A percentile compares a stretch with the other conserved stretches of the same genome.
Conservation (phyloP, 2,797 vertebrate species). For the Pseudomugil gertrudae region DNA sequence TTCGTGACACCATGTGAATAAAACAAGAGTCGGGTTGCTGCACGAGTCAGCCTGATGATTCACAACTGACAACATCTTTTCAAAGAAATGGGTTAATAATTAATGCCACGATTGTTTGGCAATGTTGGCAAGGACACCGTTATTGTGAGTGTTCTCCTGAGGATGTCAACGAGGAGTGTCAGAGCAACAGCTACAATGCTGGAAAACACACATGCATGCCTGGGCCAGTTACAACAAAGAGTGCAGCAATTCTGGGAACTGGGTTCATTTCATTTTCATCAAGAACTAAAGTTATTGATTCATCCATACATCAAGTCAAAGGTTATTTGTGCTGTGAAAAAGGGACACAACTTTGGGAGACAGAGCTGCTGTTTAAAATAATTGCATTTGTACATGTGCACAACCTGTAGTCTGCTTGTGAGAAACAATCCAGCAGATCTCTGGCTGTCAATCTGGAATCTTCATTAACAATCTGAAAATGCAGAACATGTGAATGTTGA, state of each 20-base stretch:
- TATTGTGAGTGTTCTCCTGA: constrained; percentile 28
- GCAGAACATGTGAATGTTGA: constrained; percentile 12
- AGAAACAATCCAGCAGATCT: constrained; percentile 66
- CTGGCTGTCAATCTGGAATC: constrained; percentile 54
- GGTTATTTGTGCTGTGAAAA: not conserved
- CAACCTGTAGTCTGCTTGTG: constrained; percentile 73
- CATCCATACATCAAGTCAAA: not conserved
- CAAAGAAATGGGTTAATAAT: constrained; percentile 12
- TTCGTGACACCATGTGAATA: not conserved
- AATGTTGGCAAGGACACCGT: constrained; percentile 42
- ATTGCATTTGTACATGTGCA: not conserved
- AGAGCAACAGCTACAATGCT: not conserved
- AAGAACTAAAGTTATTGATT: not conserved
- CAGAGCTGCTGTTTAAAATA: not conserved
- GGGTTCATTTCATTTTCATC: constrained; percentile 9
- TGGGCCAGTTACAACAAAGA: constrained; percentile 42
- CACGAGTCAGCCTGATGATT: not conserved
- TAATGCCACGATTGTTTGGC: constrained; percentile 16
- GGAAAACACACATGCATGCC: constrained; percentile 36
- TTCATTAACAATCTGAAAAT: constrained; percentile 62
- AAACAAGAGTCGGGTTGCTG: not conserved
- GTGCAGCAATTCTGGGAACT: not conserved
- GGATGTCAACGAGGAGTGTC: constrained; percentile 18
- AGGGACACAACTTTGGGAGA: not conserved
- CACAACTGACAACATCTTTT: not conserved